Base-by-base conservation (phyloP, 2,113 vertebrate genomes). In the Pachypanchax playfairii region DNA sequence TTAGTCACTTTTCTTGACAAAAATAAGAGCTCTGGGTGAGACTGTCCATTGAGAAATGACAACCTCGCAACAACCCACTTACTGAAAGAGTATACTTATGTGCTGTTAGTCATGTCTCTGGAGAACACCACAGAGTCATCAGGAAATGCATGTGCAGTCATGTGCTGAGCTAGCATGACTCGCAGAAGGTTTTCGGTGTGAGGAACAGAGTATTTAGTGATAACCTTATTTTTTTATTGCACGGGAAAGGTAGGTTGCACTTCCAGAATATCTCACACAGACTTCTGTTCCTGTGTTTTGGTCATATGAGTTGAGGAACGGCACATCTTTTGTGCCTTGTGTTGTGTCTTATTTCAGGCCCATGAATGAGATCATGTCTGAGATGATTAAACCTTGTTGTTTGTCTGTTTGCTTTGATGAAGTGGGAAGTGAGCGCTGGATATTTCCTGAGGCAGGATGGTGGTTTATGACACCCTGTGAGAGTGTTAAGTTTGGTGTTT, bases 1-100 rank as follows among this genome's bases (percentile, higher is more conserved):
- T 86, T 87, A 87, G 65, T 90, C 80, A 79, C 48, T 42, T 55
- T 64, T 80, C 70, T 44, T 85, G 77, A 53, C 67, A 56, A 67
- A 54, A 58, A 59, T 26, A 56, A 43, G 28, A 48, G 64, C 52
- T 73, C 49, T 35, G 71, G 28, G 64, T 75, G 60, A 84, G 72
- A 75, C 66, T 50, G 74, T 60, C 79, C 58, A 49, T 54, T 70
- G 53, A 24, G 58, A 83, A 51, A 83, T 67, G 79, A 82, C 70
- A 82, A 59, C 70, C 79, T 69, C 44, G 47, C 61, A 73, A 52
- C 66, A 65, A 49, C 46, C 73, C 83, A 78, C 79, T 75, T 60
- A 50, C 35, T 66, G 33, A 80, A 38, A 79, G 43, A 74, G 70
- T 73, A 69, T 68, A 75, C 61, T 82, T 82, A 72, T 31, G 42